Percentiles rank a stretch among this genome's conserved stretches.
Conservation (phyloP, 2,797 vertebrate species). For the Syndactyla subalaris region DNA sequence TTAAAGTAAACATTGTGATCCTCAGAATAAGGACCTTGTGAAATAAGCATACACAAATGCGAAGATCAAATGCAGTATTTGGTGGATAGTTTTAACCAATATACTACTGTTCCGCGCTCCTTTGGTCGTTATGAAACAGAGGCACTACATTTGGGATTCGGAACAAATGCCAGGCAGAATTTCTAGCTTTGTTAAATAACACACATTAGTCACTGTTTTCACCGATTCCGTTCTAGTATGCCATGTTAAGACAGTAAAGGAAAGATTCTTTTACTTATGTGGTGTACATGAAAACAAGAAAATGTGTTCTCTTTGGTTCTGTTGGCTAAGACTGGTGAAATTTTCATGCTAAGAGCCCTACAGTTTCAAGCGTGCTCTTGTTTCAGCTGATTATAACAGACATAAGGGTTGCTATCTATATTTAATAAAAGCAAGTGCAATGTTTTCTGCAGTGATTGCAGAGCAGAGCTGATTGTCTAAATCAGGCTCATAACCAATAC, state of each 20-base stretch:
- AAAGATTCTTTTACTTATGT: conserved; percentile 7
- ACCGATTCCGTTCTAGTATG: neutral
- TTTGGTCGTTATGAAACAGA: conserved; percentile 8
- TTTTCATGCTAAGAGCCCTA: conserved; percentile 70
- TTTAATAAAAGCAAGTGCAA: conserved; percentile 69
- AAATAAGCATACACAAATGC: neutral
- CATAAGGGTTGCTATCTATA: conserved; percentile 66
- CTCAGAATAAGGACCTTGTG: neutral
- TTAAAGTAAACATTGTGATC: neutral
- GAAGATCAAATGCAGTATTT: neutral
- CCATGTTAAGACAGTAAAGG: neutral
- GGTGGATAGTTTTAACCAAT: neutral
- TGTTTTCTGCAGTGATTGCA: conserved; percentile 45
- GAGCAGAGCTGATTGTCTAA: conserved; percentile 39
- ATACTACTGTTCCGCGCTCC: neutral
- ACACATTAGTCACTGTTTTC: conserved; percentile 13
- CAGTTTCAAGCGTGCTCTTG: conserved; percentile 39
- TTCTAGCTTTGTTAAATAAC: conserved; percentile 29
- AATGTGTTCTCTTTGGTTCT: neutral
- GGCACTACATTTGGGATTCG: neutral
- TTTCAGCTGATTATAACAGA: conserved; percentile 68
- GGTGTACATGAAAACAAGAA: conserved; percentile 7
- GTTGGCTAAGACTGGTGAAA: conserved; percentile 61
- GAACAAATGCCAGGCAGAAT: neutral
- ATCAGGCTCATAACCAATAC: conserved; percentile 49